Evolutionary conservation across 2,113 vertebrate genomes (phyloP).

Genomic region (Arizona elegans): DNA sequence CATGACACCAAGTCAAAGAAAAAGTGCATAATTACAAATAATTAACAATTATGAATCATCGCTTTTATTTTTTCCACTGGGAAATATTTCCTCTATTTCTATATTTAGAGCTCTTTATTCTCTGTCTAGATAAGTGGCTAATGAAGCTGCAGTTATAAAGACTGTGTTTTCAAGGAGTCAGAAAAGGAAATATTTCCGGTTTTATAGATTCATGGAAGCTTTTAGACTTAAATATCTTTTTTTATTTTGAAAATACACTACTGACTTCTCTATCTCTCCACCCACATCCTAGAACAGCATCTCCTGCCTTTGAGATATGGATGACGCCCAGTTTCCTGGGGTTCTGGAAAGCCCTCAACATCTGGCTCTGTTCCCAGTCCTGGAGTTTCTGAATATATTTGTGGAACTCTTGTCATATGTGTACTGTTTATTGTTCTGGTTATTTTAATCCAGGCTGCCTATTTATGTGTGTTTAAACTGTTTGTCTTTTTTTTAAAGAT

Average conservation of each 20-base stretch:
- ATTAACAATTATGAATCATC: neutral
- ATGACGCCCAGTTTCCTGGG: neutral
- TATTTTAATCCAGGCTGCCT: neutral
- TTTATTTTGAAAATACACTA: constrained; percentile 38
- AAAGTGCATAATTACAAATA: neutral
- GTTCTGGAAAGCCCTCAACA: neutral
- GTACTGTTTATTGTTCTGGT: neutral
- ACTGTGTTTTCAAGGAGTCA: neutral
- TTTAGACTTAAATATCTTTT: constrained; percentile 48
- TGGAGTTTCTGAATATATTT: neutral
- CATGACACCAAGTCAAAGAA: neutral
- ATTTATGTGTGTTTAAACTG: neutral
- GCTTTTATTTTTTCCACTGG: neutral
- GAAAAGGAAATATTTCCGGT: constrained; percentile 38
- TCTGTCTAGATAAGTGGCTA: constrained; percentile 23
- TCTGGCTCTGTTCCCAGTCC: neutral
- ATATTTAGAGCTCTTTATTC: neutral
- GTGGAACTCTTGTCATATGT: neutral
- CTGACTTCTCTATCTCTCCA: neutral
- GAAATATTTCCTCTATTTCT: constrained; percentile 22
- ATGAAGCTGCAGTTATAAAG: constrained; percentile 35
- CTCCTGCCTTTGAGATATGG: neutral
- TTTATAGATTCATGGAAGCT: constrained; percentile 25
- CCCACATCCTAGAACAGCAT: neutral
- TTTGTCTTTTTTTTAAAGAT: neutral